Base-by-base conservation (phyloP, 2,797 vertebrate genomes). In the Ataeniobius toweri region DNA sequence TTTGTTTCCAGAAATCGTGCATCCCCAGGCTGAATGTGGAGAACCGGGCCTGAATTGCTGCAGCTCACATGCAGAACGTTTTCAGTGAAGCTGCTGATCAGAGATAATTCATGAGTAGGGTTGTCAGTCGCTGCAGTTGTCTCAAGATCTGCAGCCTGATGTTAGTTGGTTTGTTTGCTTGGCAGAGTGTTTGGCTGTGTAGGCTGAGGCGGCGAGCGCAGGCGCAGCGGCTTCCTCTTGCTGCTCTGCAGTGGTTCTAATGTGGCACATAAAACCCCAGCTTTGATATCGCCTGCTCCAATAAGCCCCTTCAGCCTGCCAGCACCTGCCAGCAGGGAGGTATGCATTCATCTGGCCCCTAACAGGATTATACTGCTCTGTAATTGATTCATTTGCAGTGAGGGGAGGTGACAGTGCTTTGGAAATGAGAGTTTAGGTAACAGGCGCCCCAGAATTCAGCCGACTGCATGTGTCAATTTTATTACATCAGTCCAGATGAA, bases 341-440 rank as follows among this genome's bases (percentile, higher is more conserved):
- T 96, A 96, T 96, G 97, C 96, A 96, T 97, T 96, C 96, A 97
- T 96, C 96, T 96, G 95, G 96, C 96, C 97, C 95, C 96, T 97
- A 98, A 98, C 96, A 96, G 97, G 97, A 98, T 98, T 98, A 98
- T 92, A 91, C 96, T 94, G 96, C 95, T 96, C 97, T 95, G 96
- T 97, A 97, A 98, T 98, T 97, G 97, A 98, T 97, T 97, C 96
- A 95, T 97, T 96, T 96, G 96, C 91, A 83, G 90, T 93, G 95
- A 90, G 81, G 96, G 95, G 96, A 95, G 96, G 96, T 95, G 96
- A 96, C 96, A 96, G 95, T 89, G 93, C 96, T 96, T 96, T 96
- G 94, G 95, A 97, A 96, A 74, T 94, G 94, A 91, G 96, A 96
- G 96, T 97, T 97, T 97, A 97, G 97, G 96, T 97, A 97, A 97